Conservation (phyloP, 23 tunicate genomes). For the Aplidium turbinatum region DNA sequence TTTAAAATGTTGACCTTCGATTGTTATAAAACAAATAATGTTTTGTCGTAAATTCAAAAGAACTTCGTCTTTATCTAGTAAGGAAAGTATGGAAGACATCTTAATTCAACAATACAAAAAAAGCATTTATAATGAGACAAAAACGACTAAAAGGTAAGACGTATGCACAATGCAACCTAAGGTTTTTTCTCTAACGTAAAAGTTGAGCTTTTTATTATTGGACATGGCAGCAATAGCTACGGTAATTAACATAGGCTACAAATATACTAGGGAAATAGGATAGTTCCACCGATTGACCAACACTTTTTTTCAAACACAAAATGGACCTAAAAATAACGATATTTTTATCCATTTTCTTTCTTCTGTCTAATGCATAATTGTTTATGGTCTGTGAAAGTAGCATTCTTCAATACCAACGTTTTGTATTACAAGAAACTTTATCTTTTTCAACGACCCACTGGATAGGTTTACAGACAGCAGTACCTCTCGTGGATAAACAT, state of each 20-base stretch:
- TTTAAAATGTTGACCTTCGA: neutral
- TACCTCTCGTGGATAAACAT: no score
- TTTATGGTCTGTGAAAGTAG: no score
- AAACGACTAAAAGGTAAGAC: neutral
- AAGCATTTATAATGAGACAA: neutral
- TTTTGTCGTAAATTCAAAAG: neutral
- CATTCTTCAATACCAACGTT: no score
- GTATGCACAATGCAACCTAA: neutral
- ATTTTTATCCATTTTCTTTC: no score
- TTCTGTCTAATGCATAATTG: no score
- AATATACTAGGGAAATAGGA: neutral
- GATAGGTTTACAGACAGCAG: no score
- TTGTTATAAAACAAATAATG: neutral
- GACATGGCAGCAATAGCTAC: neutral
- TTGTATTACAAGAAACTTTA: no score
- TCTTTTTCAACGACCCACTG: no score
- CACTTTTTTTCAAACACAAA: no score
- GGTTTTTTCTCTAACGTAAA: neutral
- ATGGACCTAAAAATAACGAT: no score
- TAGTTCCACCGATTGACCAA: no score
- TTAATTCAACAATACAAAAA: slow-evolving; percentile 34
- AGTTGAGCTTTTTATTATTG: no score
- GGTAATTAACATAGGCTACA: neutral
- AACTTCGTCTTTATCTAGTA: slow-evolving; percentile 29
- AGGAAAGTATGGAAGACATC: slow-evolving; percentile 40